Conservation (phyloP, 2,797 vertebrate species). For the Gallinago stenura region DNA sequence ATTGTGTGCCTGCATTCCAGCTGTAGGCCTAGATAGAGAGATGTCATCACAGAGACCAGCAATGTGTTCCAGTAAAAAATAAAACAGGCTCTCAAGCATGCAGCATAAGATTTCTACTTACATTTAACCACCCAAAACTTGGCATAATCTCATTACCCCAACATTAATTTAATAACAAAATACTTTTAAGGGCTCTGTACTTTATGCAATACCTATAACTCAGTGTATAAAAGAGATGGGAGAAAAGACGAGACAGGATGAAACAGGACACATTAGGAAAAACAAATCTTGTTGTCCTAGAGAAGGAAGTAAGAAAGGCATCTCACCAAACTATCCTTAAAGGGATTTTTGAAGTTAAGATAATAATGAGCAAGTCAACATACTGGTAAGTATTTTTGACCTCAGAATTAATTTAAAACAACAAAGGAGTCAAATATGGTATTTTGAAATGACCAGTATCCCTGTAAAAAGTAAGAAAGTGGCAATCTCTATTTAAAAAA, state of each 20-base stretch:
- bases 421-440: not conserved
- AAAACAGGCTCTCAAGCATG: not conserved
- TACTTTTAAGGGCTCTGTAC: not conserved
- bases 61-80: not conserved
- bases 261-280: not conserved
- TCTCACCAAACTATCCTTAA: not conserved
- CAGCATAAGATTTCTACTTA: not conserved
- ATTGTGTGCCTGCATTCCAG: not conserved
- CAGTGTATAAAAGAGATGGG: not conserved
- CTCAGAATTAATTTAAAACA: not conserved
- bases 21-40: not conserved
- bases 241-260: not conserved
- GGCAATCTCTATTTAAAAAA: not conserved
- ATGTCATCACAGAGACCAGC: not conserved
- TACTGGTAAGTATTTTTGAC: not conserved
- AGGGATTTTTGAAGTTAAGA: not conserved
- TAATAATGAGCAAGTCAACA: not conserved
- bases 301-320: not conserved
- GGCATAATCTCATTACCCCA: not conserved
- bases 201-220: not conserved
- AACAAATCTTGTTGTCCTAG: not conserved
- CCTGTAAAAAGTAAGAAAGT: not conserved
- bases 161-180: not conserved
- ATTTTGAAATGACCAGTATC: not conserved
- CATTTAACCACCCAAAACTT: not conserved